These are phyloP conservation scores for Morinoia aosen DNA, from an alignment of 2,888 invertebrate genomes.

Conservation along the genomic window DNA sequence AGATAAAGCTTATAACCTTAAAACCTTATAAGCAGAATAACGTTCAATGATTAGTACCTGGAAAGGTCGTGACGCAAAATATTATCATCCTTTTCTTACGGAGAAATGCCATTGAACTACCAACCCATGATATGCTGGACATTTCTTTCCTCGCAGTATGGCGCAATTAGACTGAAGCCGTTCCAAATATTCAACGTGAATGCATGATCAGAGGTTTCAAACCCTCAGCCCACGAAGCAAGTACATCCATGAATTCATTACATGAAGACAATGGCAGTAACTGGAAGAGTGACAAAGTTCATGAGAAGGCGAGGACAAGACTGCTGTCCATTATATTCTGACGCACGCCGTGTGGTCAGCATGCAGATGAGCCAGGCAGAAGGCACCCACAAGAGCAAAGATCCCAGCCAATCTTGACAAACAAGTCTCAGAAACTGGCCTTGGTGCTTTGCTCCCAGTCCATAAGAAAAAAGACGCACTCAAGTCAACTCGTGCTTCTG, in stretches of 20 bases:
- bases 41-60: neutral
- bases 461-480: neutral
- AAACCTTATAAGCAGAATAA: neutral
- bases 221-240: neutral
- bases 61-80: neutral
- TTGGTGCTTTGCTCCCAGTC: constrained; percentile 1
- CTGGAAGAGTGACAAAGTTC: neutral
- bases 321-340: neutral
- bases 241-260: neutral
- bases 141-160: neutral
- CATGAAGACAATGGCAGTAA: neutral
- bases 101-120: neutral
- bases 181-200: neutral
- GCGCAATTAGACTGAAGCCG: neutral
- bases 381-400: neutral
- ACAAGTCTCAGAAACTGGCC: neutral
- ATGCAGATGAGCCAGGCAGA: neutral
- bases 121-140: neutral
- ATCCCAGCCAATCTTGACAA: constrained; percentile 26
- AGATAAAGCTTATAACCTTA: neutral
- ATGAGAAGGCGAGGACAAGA: neutral
- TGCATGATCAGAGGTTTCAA: neutral
- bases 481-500: neutral
- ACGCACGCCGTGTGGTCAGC: neutral
- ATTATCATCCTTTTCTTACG: neutral